Evolutionary conservation across 2,888 invertebrate species (phyloP), one percentile per base, ranked within the genome.

Genomic region (Oscheius sp.): DNA sequence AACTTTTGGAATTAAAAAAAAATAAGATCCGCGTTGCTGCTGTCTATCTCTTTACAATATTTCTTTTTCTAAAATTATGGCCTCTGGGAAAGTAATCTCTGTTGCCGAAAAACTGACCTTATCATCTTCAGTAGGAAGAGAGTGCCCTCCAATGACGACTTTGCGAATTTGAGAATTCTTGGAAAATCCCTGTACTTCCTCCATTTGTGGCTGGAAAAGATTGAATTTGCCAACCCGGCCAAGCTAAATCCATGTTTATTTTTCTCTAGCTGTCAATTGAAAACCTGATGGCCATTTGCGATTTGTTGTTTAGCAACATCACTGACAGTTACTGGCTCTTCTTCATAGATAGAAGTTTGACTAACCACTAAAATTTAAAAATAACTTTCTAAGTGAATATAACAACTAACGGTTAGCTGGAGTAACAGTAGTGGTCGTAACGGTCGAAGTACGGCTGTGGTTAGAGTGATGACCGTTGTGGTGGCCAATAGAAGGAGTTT

Each of bases 101-200:
- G n/a, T n/a, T n/a, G n/a, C n/a, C n/a, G n/a, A 74, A n/a, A n/a
- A n/a, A n/a, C n/a, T n/a, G n/a, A n/a, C n/a, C n/a, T 80, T 82
- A 70, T 82, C 83, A 25, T 83, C 82, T 23, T 73, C 76, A n/a
- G 76, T 74, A 4, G 71, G 48, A 23, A 58, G 65, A 31, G 79
- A 76, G 29, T 80, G 73, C 65, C 83, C 83, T 64, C 83, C 83
- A 53, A 83, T 71, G 42, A 81, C 71, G 8, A 82, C 71, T 64
- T 81, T 82, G 66, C 78, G 72, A 67, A 83, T 76, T 42, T 71
- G 69, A 8, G 63, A 53, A 57, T 75, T 76, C 61, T 72, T 74
- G 1, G 75, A 73, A 65, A 72, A 79, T 29, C 72, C 71, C 4
- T 71, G 71, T 25, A 76, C 75, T 2, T 69, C 71, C 8, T 74